Percentiles rank a stretch among this genome's conserved stretches.
phyloP scores from a whole-genome alignment of 1,140 invertebrate genomes.

The Pseudomyrmex pallidus region DNA sequence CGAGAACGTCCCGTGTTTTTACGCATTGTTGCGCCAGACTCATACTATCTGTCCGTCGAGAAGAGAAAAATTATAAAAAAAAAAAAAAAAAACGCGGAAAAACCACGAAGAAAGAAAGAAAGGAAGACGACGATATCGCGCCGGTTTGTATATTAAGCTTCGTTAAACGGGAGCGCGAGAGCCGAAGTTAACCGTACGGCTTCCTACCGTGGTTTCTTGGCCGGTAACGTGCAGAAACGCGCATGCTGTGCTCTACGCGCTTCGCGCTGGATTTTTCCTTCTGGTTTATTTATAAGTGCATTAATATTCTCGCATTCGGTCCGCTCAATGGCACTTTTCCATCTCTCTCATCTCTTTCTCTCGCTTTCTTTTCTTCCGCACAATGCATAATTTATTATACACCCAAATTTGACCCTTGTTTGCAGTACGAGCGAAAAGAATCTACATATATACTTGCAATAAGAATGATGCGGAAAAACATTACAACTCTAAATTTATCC shows the following conservation, averaged over 20 bases:
- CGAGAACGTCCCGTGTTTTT: not conserved
- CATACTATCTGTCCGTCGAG: not conserved
- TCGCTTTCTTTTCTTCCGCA: not conserved
- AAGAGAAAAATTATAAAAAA: not conserved
- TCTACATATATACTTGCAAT: not conserved
- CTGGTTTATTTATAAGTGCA: conserved; percentile 81
- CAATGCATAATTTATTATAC: not conserved
- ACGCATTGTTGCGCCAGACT: not conserved
- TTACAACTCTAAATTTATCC: no score
- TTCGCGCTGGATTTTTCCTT: conserved; percentile 77
- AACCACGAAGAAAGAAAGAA: not conserved
- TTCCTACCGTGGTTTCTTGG: conserved; percentile 46
- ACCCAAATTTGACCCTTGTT: not conserved
- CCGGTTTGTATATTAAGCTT: not conserved
- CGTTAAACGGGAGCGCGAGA: conserved; percentile 34
- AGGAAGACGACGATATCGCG: not conserved
- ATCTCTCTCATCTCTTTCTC: conserved; percentile 5
- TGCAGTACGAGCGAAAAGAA: not conserved
- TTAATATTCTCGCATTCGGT: conserved; percentile 78
- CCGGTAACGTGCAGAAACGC: conserved; percentile 25
- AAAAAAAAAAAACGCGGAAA: not conserved
- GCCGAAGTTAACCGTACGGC: conserved; percentile 56
- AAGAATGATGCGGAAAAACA: not conserved
- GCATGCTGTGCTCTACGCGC: not conserved
- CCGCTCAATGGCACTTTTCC: conserved; percentile 77